These are phyloP conservation scores for Florisuga fusca DNA, from an alignment of 2,797 vertebrate genomes.

Conservation along the genomic window DNA sequence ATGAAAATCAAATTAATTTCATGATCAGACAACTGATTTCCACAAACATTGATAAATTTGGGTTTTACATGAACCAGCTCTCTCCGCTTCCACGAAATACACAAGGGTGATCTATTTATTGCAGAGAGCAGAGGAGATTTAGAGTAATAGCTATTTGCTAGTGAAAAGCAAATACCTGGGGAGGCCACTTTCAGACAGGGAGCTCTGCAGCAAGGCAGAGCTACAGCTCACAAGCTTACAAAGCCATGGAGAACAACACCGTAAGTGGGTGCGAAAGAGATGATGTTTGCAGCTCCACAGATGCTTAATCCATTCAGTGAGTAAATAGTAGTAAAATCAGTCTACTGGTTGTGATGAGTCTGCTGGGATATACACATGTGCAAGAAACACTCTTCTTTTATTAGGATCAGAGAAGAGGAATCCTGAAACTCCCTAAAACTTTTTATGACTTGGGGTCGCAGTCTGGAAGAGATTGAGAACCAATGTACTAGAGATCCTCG, in stretches of 20 bases:
- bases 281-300: background rate
- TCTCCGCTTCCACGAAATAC: background rate
- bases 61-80: background rate
- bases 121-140: background rate
- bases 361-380: constrained; percentile 1
- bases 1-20: background rate
- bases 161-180: background rate
- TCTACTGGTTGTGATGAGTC: background rate
- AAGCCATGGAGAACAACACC: background rate
- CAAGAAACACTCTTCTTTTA: constrained; percentile 40
- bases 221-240: background rate
- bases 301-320: background rate
- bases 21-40: background rate
- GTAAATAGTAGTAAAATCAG: constrained; percentile 17
- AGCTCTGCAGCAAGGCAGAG: background rate
- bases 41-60: background rate
- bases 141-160: background rate
- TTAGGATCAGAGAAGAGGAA: constrained; percentile 46
- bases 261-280: background rate
- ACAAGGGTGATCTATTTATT: background rate
- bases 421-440: background rate
- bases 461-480: constrained; percentile 44
- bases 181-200: background rate
- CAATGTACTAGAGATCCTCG: background rate
- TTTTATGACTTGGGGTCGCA: background rate